Evolutionary conservation across 1,140 invertebrate genomes (phyloP).

Genomic region (Drosophila navojoa): DNA sequence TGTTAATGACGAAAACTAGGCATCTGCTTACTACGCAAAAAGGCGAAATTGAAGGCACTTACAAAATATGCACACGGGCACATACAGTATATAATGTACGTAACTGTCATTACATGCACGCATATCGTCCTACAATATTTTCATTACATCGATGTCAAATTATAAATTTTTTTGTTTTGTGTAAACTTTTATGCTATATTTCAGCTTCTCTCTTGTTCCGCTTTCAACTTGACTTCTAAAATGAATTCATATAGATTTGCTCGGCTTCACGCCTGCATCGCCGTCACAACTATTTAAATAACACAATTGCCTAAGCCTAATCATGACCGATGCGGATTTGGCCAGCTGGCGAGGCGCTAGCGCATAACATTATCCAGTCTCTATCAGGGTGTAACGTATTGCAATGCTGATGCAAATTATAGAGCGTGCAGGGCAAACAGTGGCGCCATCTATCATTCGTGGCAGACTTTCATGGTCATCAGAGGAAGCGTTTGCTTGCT

Average conservation of each 20-base stretch:
- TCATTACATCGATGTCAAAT: background rate
- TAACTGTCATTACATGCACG: conserved; percentile 18
- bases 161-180: background rate
- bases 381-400: conserved; percentile 79
- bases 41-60: background rate
- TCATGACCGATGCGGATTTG: conserved; percentile 91
- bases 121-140: background rate
- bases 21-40: background rate
- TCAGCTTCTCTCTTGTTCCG: too few species aligned
- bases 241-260: too few species aligned
- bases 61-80: background rate
- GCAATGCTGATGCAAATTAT: conserved; percentile 95
- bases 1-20: too few species aligned
- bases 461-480: conserved; percentile 41
- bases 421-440: conserved; percentile 96
- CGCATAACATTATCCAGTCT: conserved; percentile 91
- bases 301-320: conserved; percentile 92
- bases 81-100: background rate
- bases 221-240: too few species aligned
- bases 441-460: conserved; percentile 91
- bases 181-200: too few species aligned
- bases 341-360: too few species aligned
- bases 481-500: too few species aligned
- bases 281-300: too few species aligned
- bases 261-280: too few species aligned